A percentile compares a stretch with the other conserved stretches of the same genome.
phyloP scores from a whole-genome alignment of 2,113 vertebrate genomes.

The Chiloscyllium plagiosum region DNA sequence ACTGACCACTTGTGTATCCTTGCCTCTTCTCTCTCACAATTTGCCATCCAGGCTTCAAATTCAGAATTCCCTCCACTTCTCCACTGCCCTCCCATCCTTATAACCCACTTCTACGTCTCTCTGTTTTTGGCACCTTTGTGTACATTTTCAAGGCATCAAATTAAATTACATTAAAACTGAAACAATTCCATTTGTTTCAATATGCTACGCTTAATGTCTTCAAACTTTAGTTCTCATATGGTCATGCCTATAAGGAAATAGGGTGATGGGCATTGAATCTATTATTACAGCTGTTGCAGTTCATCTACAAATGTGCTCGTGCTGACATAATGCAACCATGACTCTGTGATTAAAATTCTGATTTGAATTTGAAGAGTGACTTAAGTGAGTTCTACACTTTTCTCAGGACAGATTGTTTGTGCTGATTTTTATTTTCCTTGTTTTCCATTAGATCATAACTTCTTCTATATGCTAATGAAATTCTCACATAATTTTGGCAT shows the following conservation, averaged over 20 bases:
- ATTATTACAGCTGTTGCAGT: slow-evolving; percentile 30
- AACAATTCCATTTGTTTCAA: neutral
- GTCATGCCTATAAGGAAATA: slow-evolving; percentile 35
- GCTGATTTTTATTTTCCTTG: neutral
- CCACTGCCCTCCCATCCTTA: neutral
- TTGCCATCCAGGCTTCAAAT: neutral
- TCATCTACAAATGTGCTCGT: neutral
- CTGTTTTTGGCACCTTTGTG: neutral
- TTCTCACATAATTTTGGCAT: neutral
- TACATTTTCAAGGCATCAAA: neutral
- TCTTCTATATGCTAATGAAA: neutral
- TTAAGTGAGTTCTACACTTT: neutral
- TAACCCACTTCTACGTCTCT: neutral
- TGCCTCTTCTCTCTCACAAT: neutral
- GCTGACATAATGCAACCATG: neutral
- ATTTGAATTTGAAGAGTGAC: neutral
- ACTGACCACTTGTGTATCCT: neutral
- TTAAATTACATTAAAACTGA: neutral
- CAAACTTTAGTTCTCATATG: neutral
- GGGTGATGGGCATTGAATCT: slow-evolving; percentile 39
- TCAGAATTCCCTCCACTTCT: neutral
- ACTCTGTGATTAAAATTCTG: neutral
- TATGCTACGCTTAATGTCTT: neutral
- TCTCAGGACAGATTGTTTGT: neutral
- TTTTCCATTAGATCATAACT: neutral